Conservation (phyloP, 2,797 vertebrate species). For the Helostoma temminkii region DNA sequence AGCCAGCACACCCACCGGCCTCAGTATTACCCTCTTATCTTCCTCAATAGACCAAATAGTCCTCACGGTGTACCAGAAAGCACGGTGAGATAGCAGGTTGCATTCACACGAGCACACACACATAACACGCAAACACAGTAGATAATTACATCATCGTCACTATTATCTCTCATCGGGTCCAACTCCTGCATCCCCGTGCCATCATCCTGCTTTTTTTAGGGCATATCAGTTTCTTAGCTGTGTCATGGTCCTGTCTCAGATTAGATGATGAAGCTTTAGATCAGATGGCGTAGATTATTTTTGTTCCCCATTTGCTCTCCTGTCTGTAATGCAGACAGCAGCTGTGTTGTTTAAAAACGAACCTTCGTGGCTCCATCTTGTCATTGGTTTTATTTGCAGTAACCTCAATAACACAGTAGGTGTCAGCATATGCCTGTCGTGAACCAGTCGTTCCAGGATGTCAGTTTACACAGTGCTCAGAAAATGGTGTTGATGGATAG, state of each 20-base stretch:
- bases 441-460: neutral
- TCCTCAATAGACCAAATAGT: conserved; percentile 66
- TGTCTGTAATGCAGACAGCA: conserved; percentile 14
- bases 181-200: conserved; percentile 21
- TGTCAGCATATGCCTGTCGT: conserved; percentile 64
- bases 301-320: neutral
- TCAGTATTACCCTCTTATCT: conserved; percentile 71
- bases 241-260: conserved; percentile 28
- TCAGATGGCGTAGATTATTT: conserved; percentile 31
- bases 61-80: conserved; percentile 46
- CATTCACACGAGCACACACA: conserved; percentile 40
- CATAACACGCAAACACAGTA: conserved; percentile 26
- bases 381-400: conserved; percentile 47
- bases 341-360: conserved; percentile 22
- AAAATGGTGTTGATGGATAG: conserved; percentile 44
- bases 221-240: conserved; percentile 19
- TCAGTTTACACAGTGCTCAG: neutral
- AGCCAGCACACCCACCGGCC: conserved; percentile 46
- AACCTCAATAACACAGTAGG: conserved; percentile 55
- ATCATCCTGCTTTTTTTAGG: conserved; percentile 28
- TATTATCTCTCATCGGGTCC: conserved; percentile 34
- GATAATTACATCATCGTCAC: conserved; percentile 48
- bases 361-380: neutral
- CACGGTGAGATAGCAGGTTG: conserved; percentile 50
- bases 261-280: conserved; percentile 52